Base-by-base conservation (phyloP, 64 coral and sea anemone species). In the Pocillopora damicornis region DNA sequence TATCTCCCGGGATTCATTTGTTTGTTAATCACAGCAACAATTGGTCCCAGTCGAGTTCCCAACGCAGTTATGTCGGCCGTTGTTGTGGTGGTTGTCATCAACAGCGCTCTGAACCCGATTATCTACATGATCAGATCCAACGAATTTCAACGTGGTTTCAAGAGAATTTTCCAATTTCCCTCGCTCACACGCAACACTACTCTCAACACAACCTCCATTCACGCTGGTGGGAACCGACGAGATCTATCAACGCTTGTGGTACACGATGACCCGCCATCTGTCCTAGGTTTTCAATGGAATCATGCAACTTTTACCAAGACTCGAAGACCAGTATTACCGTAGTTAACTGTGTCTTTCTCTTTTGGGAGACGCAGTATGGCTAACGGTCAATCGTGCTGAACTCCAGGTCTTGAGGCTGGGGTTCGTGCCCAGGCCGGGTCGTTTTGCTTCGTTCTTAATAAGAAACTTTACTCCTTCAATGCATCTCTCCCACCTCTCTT, bases 41-140 rank as follows among this genome's bases (percentile, higher is more conserved):
- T 83, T n/a, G 61, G 63, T 0, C 15, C 63, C 61, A 68, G 37
- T 67, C 61, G 16, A 67, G 25, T 83, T n/a, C 35, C 63, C 0
- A 51, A 16, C 14, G 9, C 4, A 67, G 61, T 83, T 10, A 61
- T 34, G 1, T 4, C 17, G 12, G 22, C 80, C 13, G 5, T 20
- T 1, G 12, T 67, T 22, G 36, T 68, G 30, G 1, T 63, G 16
- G 38, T 11, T 18, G 15, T 35, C 3, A 22, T 68, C 20, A 66
- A 83, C 63, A 68, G 80, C 62, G 35, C 61, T 13, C 30, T 83
- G 1, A 83, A 83, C 20, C 80, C 80, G 0, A 69, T 83, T 16
- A 68, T 83, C 38, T 83, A 83, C 63, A 45, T 42, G 34, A 20
- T 83, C 15, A 83, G 80, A 13, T 83, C 62, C 1, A 42, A 51